Percentiles rank a stretch among this genome's conserved stretches.
Conservation (phyloP, 2,888 invertebrate species). For the Linyphia triangularis region DNA sequence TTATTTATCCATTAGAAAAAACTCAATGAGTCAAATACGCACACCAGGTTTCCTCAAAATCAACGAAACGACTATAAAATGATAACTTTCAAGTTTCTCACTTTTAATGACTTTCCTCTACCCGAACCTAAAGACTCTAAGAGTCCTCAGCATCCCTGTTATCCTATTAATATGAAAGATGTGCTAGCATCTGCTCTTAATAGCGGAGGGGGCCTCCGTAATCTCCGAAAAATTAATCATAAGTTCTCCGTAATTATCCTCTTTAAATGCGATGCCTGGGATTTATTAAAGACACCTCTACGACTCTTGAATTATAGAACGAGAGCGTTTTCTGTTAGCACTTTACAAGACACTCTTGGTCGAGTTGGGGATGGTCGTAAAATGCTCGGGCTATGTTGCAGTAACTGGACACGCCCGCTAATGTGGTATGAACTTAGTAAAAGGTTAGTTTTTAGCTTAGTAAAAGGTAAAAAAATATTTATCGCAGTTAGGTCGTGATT, state of each 20-base stretch:
- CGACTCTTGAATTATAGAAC: constrained; percentile 58
- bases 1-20: too few species aligned
- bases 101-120: not conserved
- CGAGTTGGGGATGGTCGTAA: not conserved
- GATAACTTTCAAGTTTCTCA: not conserved
- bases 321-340: constrained; percentile 27
- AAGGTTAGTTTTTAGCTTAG: too few species aligned
- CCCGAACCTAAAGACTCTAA: not conserved
- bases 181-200: constrained; percentile 53
- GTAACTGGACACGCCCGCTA: not conserved
- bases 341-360: constrained; percentile 13
- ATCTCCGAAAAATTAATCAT: constrained; percentile 56
- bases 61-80: not conserved
- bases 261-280: constrained; percentile 46
- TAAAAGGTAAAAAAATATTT: too few species aligned
- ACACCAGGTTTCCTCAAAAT: too few species aligned
- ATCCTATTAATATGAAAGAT: constrained; percentile 52
- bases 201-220: constrained; percentile 3
- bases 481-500: too few species aligned
- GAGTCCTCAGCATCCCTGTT: not conserved
- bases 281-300: constrained; percentile 52
- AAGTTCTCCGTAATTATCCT: constrained; percentile 58
- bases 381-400: not conserved
- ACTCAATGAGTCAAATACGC: too few species aligned
- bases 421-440: not conserved